phyloP scores from a whole-genome alignment of 2,888 invertebrate genomes.

The Lasioglossum leucozonium region DNA sequence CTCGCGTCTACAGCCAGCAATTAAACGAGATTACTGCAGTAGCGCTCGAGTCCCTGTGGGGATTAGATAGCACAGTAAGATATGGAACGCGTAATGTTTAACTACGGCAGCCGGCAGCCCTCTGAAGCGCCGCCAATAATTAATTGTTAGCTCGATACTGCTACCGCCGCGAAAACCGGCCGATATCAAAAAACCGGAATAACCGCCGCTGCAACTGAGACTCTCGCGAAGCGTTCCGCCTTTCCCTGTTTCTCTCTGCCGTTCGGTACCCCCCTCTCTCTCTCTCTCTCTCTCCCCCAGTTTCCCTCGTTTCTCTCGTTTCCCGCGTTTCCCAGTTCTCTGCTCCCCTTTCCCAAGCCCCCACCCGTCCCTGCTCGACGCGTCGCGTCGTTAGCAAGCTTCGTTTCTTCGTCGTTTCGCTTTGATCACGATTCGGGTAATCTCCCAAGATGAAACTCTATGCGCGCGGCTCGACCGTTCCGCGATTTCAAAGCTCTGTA shows the following conservation, averaged over 20 bases:
- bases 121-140: conserved; percentile 82
- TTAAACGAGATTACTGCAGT: conserved; percentile 84
- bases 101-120: conserved; percentile 79
- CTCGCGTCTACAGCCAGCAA: conserved; percentile 84
- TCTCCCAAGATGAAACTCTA: conserved; percentile 64
- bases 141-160: conserved; percentile 81
- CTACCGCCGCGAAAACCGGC: conserved; percentile 66
- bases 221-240: conserved; percentile 31
- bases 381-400: conserved; percentile 41
- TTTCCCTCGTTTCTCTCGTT: conserved; percentile 22
- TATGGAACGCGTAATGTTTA: conserved; percentile 84
- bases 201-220: conserved; percentile 60
- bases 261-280: conserved; percentile 17
- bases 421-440: conserved; percentile 66
- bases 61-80: conserved; percentile 84
- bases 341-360: conserved; percentile 29
- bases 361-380: background rate
- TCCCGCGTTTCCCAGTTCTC: conserved; percentile 22
- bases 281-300: conserved; percentile 15
- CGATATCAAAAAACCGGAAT: conserved; percentile 73
- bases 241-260: conserved; percentile 27
- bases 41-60: conserved; percentile 79
- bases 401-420: conserved; percentile 59
- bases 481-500: conserved; percentile 33
- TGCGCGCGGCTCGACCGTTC: conserved; percentile 38